phyloP scores from a whole-genome alignment of 53 echinoderm and acorn worm species.

The Holothuria scabra region DNA sequence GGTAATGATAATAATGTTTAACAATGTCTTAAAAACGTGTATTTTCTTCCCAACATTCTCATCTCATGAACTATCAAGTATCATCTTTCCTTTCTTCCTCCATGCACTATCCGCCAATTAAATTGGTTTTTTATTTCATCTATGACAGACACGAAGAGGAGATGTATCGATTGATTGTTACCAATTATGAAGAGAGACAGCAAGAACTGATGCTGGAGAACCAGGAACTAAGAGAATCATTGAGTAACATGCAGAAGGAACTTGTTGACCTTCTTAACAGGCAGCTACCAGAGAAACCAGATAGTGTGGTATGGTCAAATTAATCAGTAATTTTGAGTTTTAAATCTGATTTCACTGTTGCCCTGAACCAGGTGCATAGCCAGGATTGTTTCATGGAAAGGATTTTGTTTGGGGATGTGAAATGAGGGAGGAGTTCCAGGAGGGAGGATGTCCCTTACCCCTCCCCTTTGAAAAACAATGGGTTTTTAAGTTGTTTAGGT shows the following conservation, averaged over 20 bases:
- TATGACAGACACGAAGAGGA: slow-evolving; percentile 80
- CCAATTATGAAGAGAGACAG: slow-evolving; percentile 93
- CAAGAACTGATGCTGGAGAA: slow-evolving; percentile 92
- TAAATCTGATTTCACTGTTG: not conserved
- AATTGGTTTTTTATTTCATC: not conserved
- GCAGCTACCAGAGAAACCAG: slow-evolving; percentile 62
- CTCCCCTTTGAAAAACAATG: too few species aligned
- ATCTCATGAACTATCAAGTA: too few species aligned
- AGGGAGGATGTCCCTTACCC: too few species aligned
- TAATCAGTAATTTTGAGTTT: not conserved
- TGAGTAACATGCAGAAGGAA: slow-evolving; percentile 94
- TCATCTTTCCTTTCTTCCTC: too few species aligned
- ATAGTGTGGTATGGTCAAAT: slow-evolving; percentile 42
- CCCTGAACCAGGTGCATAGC: too few species aligned
- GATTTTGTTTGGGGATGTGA: too few species aligned
- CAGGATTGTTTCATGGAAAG: too few species aligned
- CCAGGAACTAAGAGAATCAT: slow-evolving; percentile 84
- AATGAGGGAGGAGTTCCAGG: too few species aligned
- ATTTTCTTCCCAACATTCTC: too few species aligned
- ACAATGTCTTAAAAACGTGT: too few species aligned
- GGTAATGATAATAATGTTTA: too few species aligned
- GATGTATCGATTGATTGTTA: slow-evolving; percentile 91
- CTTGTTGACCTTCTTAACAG: slow-evolving; percentile 82
- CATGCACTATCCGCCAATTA: not conserved
- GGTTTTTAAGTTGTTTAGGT: too few species aligned